These are phyloP conservation scores for Vollenhovia emeryi DNA, from an alignment of 1,140 invertebrate species.

Conservation along the genomic window DNA sequence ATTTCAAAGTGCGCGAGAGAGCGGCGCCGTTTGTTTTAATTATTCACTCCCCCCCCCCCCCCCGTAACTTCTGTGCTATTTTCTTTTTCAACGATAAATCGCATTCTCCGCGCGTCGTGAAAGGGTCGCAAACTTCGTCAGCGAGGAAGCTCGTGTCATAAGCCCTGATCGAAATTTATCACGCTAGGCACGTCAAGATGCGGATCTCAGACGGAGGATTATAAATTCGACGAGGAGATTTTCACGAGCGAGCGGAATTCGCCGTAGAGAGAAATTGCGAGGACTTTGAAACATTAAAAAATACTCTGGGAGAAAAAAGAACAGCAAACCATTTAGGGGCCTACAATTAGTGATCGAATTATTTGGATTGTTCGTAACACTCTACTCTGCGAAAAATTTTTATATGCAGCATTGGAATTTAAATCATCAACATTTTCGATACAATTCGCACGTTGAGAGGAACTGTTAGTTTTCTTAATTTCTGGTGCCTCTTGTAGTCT, in stretches of 20 bases:
- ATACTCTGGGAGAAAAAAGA: too few species aligned
- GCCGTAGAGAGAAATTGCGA: neutral
- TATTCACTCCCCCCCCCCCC: neutral
- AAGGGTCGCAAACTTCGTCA: slow-evolving; percentile 33
- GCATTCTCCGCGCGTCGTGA: slow-evolving; percentile 24
- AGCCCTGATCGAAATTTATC: slow-evolving; percentile 42
- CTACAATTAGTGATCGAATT: too few species aligned
- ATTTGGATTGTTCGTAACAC: too few species aligned
- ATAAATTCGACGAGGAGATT: slow-evolving; percentile 23
- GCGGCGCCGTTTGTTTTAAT: slow-evolving; percentile 21
- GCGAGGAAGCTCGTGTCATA: neutral
- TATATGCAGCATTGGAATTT: too few species aligned
- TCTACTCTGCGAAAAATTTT: too few species aligned
- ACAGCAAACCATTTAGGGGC: too few species aligned
- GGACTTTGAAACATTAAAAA: neutral
- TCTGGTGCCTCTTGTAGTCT: too few species aligned
- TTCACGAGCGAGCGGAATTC: neutral
- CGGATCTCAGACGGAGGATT: slow-evolving; percentile 16
- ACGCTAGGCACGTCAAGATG: neutral
- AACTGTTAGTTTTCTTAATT: too few species aligned
- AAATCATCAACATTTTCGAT: too few species aligned
- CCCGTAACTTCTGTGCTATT: neutral
- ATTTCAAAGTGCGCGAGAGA: neutral
- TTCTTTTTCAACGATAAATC: slow-evolving; percentile 33
- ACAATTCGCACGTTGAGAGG: too few species aligned